These are phyloP conservation scores for Gonioctena quinquepunctata DNA, from an alignment of 1,140 invertebrate species.

Conservation along the genomic window DNA sequence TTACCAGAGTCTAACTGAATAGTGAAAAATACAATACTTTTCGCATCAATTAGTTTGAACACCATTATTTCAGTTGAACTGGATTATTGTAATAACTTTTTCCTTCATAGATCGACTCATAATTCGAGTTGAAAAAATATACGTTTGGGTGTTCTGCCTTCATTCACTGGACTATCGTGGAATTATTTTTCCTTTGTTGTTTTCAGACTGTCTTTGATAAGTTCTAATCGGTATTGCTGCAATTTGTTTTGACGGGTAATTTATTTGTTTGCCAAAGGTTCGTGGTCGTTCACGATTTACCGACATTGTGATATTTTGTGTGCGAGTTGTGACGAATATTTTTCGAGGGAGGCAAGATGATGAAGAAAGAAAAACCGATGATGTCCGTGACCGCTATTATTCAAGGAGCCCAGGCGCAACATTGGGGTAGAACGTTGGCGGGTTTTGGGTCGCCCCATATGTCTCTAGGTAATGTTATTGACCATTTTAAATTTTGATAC, in stretches of 20 bases:
- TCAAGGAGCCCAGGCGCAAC: constrained; percentile 65
- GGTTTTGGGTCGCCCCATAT: constrained; percentile 44
- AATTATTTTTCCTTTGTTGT: not conserved
- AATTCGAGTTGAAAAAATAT: not conserved
- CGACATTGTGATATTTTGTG: constrained; percentile 1
- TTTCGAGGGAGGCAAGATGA: constrained; percentile 57
- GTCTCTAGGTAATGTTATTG: constrained; percentile 43
- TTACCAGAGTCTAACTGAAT: too few relatives aligned
- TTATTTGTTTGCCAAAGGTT: constrained; percentile 13
- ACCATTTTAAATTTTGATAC: not conserved
- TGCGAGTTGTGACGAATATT: not conserved
- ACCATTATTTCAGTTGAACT: not conserved
- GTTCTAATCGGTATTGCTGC: not conserved
- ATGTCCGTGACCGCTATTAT: constrained; percentile 82
- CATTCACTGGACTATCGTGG: too few relatives aligned
- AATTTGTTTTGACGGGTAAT: constrained; percentile 18
- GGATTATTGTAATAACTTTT: not conserved
- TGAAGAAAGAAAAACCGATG: constrained; percentile 83
- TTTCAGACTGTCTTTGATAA: not conserved
- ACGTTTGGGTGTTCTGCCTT: too few relatives aligned
- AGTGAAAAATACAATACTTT: too few relatives aligned
- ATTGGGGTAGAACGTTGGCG: constrained; percentile 61
- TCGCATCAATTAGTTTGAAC: not conserved
- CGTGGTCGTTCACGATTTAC: not conserved
- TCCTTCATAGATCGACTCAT: not conserved